phyloP scores from a whole-genome alignment of 2,797 vertebrate species.

The Sebastes hubbsi region DNA sequence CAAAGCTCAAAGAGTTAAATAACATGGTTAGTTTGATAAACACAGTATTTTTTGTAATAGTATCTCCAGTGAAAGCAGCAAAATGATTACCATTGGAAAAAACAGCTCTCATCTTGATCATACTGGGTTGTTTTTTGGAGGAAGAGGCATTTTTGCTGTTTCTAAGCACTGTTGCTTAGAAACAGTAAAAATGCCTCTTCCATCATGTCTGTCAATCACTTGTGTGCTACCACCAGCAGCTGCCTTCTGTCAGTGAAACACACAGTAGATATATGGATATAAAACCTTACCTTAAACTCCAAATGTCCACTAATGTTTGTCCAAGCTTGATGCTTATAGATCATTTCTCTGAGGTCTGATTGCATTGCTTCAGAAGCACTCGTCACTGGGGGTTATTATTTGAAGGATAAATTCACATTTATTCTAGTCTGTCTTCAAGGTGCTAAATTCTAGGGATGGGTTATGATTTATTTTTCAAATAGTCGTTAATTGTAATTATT shows the following conservation, averaged over 20 bases:
- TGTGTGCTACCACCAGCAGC: neutral
- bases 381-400: neutral
- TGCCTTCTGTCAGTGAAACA: constrained; percentile 1
- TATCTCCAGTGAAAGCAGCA: neutral
- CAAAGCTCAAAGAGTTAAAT: neutral
- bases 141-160: constrained; percentile 16
- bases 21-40: neutral
- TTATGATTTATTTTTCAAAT: no score
- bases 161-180: constrained; percentile 5
- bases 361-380: neutral
- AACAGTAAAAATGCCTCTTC: no score
- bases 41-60: neutral
- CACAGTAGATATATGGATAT: neutral
- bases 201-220: constrained; percentile 7
- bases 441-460: no score
- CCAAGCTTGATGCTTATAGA: neutral
- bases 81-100: neutral
- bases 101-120: neutral
- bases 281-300: neutral
- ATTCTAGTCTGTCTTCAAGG: neutral
- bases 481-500: no score
- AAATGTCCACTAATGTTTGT: neutral
- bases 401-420: neutral
- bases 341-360: neutral
- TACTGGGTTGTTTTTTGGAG: neutral